Conservation (phyloP, 2,888 invertebrate species). For the Drosophila mulleri region DNA sequence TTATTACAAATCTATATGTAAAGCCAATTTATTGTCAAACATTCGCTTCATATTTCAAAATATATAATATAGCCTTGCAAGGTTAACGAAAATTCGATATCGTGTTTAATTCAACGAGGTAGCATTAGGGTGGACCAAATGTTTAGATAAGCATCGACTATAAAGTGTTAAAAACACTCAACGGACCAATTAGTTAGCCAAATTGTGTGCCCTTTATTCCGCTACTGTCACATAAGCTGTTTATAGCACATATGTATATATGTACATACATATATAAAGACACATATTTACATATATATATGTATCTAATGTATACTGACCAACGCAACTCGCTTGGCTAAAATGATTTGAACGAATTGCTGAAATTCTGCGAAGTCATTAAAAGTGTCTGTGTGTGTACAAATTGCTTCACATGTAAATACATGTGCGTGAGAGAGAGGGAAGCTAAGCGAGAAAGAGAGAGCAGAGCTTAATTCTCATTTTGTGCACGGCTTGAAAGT, state of each 20-base stretch:
- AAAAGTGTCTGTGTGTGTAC: not conserved
- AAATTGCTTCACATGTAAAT: conserved; percentile 11
- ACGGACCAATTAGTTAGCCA: conserved; percentile 13
- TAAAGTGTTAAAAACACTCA: not conserved
- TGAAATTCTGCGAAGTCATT: conserved; percentile 35
- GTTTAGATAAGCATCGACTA: conserved; percentile 3
- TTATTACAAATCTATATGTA: not conserved
- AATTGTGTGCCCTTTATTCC: conserved; percentile 2
- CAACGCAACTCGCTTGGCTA: conserved; percentile 57
- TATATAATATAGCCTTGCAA: not conserved
- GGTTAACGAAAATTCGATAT: not conserved
- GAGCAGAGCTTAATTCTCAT: conserved; percentile 20
- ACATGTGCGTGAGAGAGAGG: not conserved
- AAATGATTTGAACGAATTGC: conserved; percentile 7
- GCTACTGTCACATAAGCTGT: not conserved
- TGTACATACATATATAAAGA: not conserved
- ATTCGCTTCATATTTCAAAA: too few species aligned
- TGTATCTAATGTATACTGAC: conserved; percentile 36
- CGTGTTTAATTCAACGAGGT: not conserved
- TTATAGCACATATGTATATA: not conserved
- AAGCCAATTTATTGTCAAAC: not conserved
- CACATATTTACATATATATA: not conserved
- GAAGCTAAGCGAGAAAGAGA: not conserved
- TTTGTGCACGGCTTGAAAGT: conserved; percentile 13
- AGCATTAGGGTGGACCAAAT: not conserved